These are phyloP conservation scores for Campaea margaritaria DNA, from an alignment of 2,888 invertebrate genomes.

Conservation along the genomic window DNA sequence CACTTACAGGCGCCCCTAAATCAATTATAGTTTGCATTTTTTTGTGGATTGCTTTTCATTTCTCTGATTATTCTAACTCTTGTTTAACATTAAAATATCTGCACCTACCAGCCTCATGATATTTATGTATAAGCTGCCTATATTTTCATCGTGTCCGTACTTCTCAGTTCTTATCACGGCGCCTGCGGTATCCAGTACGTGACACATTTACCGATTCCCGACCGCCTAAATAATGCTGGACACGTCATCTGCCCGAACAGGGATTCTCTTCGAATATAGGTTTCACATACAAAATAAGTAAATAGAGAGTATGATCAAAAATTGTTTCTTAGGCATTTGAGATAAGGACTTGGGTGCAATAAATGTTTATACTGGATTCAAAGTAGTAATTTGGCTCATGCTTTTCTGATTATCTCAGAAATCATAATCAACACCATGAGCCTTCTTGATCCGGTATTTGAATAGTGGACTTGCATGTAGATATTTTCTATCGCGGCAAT, in stretches of 20 bases:
- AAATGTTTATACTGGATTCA: too few species aligned
- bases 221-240: slow-evolving; percentile 52
- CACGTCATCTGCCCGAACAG: slow-evolving; percentile 50
- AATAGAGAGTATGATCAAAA: not conserved
- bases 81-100: not conserved
- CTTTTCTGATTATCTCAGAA: too few species aligned
- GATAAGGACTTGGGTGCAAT: not conserved
- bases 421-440: too few species aligned
- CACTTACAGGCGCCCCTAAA: too few species aligned
- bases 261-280: slow-evolving; percentile 28
- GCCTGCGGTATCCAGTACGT: slow-evolving; percentile 60
- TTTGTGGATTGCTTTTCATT: too few species aligned
- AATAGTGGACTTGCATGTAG: too few species aligned
- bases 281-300: slow-evolving; percentile 11
- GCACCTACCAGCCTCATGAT: slow-evolving; percentile 19
- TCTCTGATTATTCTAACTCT: too few species aligned
- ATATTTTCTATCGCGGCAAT: too few species aligned
- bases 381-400: too few species aligned
- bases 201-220: slow-evolving; percentile 62
- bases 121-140: slow-evolving; percentile 9
- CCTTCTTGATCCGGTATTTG: too few species aligned
- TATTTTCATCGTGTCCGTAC: slow-evolving; percentile 16
- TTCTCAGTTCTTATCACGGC: slow-evolving; percentile 51
- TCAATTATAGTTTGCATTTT: too few species aligned
- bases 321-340: slow-evolving; percentile 1